These are phyloP conservation scores for Neopelma chrysocephalum DNA, from an alignment of 2,797 vertebrate genomes.

Conservation along the genomic window DNA sequence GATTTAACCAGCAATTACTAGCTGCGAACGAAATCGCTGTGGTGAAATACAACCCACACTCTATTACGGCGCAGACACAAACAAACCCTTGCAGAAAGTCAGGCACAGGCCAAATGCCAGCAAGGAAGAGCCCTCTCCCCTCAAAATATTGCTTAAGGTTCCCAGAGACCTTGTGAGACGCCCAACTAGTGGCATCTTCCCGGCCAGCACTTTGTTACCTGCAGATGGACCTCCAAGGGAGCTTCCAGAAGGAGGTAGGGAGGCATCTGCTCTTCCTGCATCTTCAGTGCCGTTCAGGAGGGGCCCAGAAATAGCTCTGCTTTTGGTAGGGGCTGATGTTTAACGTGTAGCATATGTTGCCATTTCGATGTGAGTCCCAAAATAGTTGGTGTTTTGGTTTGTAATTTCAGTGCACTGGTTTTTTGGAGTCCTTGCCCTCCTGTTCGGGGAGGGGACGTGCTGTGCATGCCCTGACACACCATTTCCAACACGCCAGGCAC, in stretches of 20 bases:
- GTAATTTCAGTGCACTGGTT: not conserved
- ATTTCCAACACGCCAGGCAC: not conserved
- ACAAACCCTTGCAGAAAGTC: not conserved
- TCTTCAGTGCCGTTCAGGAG: not conserved
- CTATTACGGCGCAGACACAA: conserved; percentile 11
- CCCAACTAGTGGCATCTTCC: not conserved
- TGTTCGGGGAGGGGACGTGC: not conserved
- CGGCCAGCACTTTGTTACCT: not conserved
- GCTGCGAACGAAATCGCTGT: conserved; percentile 34
- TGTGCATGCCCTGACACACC: not conserved
- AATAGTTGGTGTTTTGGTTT: conserved; percentile 50
- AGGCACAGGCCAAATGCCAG: conserved; percentile 24
- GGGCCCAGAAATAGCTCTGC: conserved; percentile 43
- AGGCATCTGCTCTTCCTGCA: not conserved
- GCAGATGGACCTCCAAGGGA: not conserved
- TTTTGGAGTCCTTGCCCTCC: not conserved
- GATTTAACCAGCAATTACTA: conserved; percentile 60
- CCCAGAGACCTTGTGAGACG: not conserved
- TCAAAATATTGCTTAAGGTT: not conserved
- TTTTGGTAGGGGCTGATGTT: conserved; percentile 46
- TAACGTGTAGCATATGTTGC: conserved; percentile 38
- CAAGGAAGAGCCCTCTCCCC: not conserved
- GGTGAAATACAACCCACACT: conserved; percentile 40
- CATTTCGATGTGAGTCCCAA: conserved; percentile 18
- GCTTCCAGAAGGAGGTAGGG: not conserved